Conservation (phyloP, 1,140 invertebrate species). For the Psix sp. region DNA sequence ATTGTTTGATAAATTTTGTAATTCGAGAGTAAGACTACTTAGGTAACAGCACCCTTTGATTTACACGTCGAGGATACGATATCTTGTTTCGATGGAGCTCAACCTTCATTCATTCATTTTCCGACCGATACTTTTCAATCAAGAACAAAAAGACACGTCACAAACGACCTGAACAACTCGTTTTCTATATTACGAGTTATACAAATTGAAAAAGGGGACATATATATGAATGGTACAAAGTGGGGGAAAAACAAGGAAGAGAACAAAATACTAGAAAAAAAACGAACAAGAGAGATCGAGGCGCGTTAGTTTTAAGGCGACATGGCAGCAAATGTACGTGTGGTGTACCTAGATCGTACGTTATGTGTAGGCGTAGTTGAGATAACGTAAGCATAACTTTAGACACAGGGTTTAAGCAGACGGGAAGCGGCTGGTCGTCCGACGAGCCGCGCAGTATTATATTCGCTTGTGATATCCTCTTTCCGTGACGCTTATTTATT, state of each 20-base stretch:
- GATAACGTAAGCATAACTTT: constrained; percentile 58
- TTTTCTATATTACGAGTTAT: too few species aligned
- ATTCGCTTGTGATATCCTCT: constrained; percentile 44
- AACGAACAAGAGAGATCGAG: constrained; percentile 19
- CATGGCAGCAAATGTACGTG: constrained; percentile 39
- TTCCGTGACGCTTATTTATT: constrained; percentile 47
- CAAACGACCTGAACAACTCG: too few species aligned
- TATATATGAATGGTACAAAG: constrained; percentile 48
- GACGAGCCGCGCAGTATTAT: constrained; percentile 55
- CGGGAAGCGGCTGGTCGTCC: constrained; percentile 18
- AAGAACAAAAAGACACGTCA: constrained; percentile 15
- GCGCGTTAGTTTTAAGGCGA: constrained; percentile 50
- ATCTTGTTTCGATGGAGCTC: constrained; percentile 9
- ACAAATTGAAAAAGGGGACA: constrained; percentile 11
- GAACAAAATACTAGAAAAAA: constrained; percentile 6
- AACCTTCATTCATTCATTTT: constrained; percentile 6
- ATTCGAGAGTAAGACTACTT: constrained; percentile 62
- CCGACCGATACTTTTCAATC: neutral
- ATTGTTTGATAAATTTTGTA: constrained; percentile 73
- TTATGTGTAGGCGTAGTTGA: constrained; percentile 24
- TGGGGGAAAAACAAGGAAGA: constrained; percentile 8
- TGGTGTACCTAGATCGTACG: constrained; percentile 56
- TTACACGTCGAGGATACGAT: constrained; percentile 6
- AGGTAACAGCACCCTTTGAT: constrained; percentile 29
- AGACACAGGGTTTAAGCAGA: constrained; percentile 61